Evolutionary conservation across 2,113 vertebrate species (phyloP).

Genomic region (Centropristis striata): DNA sequence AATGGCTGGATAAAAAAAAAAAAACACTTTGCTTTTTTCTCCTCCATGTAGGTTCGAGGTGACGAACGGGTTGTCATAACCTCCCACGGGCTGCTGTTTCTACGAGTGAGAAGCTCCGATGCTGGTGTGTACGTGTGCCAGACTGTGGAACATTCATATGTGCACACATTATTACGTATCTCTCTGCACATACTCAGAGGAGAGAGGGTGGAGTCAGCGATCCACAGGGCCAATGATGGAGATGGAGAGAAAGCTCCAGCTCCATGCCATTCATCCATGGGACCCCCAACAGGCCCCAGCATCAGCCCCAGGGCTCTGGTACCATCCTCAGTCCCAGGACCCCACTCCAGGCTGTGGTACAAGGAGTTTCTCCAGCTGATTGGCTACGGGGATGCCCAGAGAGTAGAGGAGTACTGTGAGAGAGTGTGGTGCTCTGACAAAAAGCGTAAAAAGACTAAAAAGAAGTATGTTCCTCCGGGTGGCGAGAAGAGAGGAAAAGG

Average conservation of each 20-base stretch:
- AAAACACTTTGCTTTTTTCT: not conserved
- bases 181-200: slow-evolving; percentile 91
- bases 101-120: slow-evolving; percentile 88
- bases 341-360: slow-evolving; percentile 90
- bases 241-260: slow-evolving; percentile 58
- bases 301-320: slow-evolving; percentile 85
- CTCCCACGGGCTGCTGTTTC: slow-evolving; percentile 92
- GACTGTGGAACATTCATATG: slow-evolving; percentile 93
- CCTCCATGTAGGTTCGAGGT: slow-evolving; percentile 85
- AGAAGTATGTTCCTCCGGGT: slow-evolving; percentile 85
- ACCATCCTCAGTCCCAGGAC: slow-evolving; percentile 78
- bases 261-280: slow-evolving; percentile 60
- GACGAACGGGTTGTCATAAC: slow-evolving; percentile 91
- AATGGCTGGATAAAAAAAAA: not conserved
- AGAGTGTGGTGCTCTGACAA: slow-evolving; percentile 96
- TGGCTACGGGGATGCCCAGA: slow-evolving; percentile 94
- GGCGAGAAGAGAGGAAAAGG: slow-evolving; percentile 87
- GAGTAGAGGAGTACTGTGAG: slow-evolving; percentile 97
- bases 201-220: slow-evolving; percentile 87
- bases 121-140: slow-evolving; percentile 94
- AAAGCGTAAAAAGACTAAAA: slow-evolving; percentile 93
- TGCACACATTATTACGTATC: slow-evolving; percentile 90
- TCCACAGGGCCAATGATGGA: slow-evolving; percentile 78
- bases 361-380: slow-evolving; percentile 97
- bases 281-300: slow-evolving; percentile 61